Base-by-base conservation (phyloP, 2,888 invertebrate species). In the Corbicula japonica region DNA sequence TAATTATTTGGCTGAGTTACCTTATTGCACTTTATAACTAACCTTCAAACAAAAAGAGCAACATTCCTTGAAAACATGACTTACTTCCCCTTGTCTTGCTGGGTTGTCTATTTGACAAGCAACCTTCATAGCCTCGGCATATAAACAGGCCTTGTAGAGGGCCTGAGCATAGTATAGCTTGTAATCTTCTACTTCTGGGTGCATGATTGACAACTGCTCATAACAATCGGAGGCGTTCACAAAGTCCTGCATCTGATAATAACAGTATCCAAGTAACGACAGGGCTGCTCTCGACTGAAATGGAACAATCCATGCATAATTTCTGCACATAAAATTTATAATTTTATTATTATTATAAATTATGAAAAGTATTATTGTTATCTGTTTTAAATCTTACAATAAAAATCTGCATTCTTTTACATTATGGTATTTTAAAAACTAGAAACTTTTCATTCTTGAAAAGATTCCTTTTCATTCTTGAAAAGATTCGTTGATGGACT, bases 141-240 rank as follows among this genome's bases (percentile, higher is more conserved):
- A 99, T 93, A 98, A 95, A 81, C 98, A 98, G 1, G 98, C 98
- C 94, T 99, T 98, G 92, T 99, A 98, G 32, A 99, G 94, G 0
- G 98, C 96, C 94, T 99, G 99, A 0, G 98, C 98, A 90, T 98
- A 97, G 93, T 98, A 97, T 18, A 99, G 95, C 92, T 96, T 96
- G 92, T 99, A 99, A 89, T 98, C 97, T 35, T 96, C 96, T 87
- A 97, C 96, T 84, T 98, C 97, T 0, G 99, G 98, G 89, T 96
- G 96, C 92, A 98, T 95, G 80, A 96, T 95, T 0, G 97, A 95
- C 73, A 99, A 94, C 94, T 98, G 98, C 92, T 99, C 99, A 91
- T 99, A 99, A 93, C 98, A 98, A 91, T 97, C 97, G 0, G 98
- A 97, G 0, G 99, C 98, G 94, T 97, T 97, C 26, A 96, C 95